Evolutionary conservation across 1,140 invertebrate species (phyloP).

Genomic region (Euura lappo): DNA sequence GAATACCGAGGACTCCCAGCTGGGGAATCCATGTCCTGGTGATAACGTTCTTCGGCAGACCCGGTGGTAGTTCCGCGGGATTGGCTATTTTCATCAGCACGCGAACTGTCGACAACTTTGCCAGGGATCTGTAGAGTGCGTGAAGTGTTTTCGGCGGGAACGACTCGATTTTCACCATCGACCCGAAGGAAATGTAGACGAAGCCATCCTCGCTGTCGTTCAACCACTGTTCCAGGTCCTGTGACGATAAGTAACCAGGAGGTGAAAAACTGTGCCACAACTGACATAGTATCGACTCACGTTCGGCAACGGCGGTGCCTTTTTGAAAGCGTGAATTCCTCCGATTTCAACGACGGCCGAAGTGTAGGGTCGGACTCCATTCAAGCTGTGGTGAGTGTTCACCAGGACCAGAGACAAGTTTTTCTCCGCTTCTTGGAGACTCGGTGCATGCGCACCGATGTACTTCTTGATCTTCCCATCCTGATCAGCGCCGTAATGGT

Average conservation of each 20-base stretch:
- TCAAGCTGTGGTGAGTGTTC: conserved; percentile 61
- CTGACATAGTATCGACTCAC: no score
- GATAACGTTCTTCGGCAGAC: conserved; percentile 33
- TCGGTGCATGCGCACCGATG: no score
- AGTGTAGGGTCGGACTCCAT: conserved; percentile 55
- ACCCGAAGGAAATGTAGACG: conserved; percentile 51
- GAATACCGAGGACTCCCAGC: conserved; percentile 27
- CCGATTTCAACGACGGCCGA: conserved; percentile 62
- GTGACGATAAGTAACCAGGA: background rate
- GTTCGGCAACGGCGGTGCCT: conserved; percentile 45
- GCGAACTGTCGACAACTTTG: conserved; percentile 35
- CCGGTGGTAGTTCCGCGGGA: conserved; percentile 23
- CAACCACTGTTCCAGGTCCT: conserved; percentile 57
- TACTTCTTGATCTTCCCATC: no score
- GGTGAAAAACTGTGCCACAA: no score
- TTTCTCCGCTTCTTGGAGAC: no score
- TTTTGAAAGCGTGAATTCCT: conserved; percentile 52
- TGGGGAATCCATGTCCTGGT: conserved; percentile 30
- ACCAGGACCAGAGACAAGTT: conserved; percentile 47
- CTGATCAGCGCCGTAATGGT: no score
- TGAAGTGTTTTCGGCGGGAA: conserved; percentile 21
- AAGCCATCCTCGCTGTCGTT: conserved; percentile 24
- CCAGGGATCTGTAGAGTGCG: conserved; percentile 27
- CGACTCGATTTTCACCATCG: conserved; percentile 25
- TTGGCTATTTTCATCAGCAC: conserved; percentile 35